A percentile compares a stretch with the other conserved stretches of the same genome.
Evolutionary conservation across 2,113 vertebrate genomes (phyloP).

Genomic region (Gambusia holbrooki): DNA sequence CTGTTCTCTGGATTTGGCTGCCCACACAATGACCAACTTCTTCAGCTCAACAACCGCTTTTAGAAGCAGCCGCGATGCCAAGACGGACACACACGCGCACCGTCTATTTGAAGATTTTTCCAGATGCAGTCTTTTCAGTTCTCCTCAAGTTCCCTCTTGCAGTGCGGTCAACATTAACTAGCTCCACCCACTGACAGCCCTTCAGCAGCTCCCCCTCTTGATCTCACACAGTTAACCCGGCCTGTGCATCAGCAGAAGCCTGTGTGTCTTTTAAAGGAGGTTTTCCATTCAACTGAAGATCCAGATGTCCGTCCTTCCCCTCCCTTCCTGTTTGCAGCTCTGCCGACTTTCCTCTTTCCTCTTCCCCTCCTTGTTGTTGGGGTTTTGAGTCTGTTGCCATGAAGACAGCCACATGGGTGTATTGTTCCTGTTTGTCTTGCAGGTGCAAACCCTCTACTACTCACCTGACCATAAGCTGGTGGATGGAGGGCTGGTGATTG

Average conservation of each 20-base stretch:
- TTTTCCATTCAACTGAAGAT: slow-evolving; percentile 45
- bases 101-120: slow-evolving; percentile 65
- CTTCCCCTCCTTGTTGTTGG: slow-evolving; percentile 34
- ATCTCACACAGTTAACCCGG: slow-evolving; percentile 40
- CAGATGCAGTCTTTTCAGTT: slow-evolving; percentile 54
- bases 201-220: slow-evolving; percentile 24
- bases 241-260: slow-evolving; percentile 32
- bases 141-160: slow-evolving; percentile 57
- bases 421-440: slow-evolving; percentile 96
- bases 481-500: slow-evolving; percentile 95
- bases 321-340: slow-evolving; percentile 78
- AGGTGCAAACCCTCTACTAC: slow-evolving; percentile 99
- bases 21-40: slow-evolving; percentile 40
- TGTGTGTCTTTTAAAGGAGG: slow-evolving; percentile 51
- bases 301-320: slow-evolving; percentile 30
- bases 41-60: slow-evolving; percentile 52
- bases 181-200: slow-evolving; percentile 7
- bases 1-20: slow-evolving; percentile 54
- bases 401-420: slow-evolving; percentile 97
- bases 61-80: slow-evolving; percentile 46
- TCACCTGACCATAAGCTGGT: slow-evolving; percentile 99
- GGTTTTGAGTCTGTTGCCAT: slow-evolving; percentile 80
- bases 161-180: slow-evolving; percentile 55
- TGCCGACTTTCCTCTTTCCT: slow-evolving; percentile 25
- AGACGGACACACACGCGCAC: slow-evolving; percentile 8